Conservation (phyloP, 2,888 invertebrate genomes). For the Heliconius charithonia region DNA sequence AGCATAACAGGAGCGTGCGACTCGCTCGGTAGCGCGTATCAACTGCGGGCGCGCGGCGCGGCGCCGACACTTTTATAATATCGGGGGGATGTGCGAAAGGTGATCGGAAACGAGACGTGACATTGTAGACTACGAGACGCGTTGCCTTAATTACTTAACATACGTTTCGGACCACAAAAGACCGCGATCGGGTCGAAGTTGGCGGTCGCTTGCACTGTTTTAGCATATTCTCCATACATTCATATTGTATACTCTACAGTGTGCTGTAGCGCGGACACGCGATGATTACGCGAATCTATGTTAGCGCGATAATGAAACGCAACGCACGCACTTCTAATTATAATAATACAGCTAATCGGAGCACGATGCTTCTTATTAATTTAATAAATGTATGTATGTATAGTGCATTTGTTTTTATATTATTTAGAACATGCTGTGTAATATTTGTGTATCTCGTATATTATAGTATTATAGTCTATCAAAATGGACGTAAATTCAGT, state of each 20-base stretch:
- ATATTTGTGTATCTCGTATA: neutral
- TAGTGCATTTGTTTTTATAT: neutral
- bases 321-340: slow-evolving; percentile 38
- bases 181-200: slow-evolving; percentile 45
- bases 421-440: neutral
- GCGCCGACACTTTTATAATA: slow-evolving; percentile 72
- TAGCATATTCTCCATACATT: slow-evolving; percentile 32
- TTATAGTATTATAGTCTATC: neutral
- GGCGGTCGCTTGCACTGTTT: slow-evolving; percentile 47
- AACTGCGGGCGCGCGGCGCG: slow-evolving; percentile 80
- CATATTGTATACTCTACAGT: slow-evolving; percentile 3
- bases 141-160: slow-evolving; percentile 46
- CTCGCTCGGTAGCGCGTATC: slow-evolving; percentile 71
- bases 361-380: slow-evolving; percentile 26
- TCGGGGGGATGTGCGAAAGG: slow-evolving; percentile 78
- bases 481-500: neutral
- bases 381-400: neutral
- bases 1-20: slow-evolving; percentile 73
- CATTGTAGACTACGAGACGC: slow-evolving; percentile 73
- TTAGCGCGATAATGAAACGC: slow-evolving; percentile 41
- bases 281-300: slow-evolving; percentile 46
- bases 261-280: slow-evolving; percentile 33
- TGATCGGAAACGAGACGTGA: slow-evolving; percentile 73
- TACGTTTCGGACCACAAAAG: slow-evolving; percentile 40
- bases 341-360: slow-evolving; percentile 44